Percentiles rank a stretch among this genome's conserved stretches.
Evolutionary conservation across 2,113 vertebrate species (phyloP).

Genomic region (Nibea coibor): DNA sequence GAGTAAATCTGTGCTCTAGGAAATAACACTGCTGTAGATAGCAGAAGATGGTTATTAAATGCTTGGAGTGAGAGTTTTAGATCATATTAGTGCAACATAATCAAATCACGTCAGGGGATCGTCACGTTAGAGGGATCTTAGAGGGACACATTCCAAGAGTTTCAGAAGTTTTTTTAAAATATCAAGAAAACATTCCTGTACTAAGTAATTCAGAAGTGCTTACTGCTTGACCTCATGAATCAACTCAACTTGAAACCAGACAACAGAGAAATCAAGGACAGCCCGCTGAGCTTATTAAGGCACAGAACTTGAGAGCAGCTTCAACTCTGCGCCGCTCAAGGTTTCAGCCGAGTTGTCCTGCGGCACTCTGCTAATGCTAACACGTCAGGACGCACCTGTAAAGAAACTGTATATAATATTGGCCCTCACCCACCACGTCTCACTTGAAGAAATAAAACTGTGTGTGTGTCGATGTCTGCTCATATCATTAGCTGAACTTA

Average conservation of each 20-base stretch:
- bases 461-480: too few species aligned
- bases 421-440: too few species aligned
- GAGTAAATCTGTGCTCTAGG: background rate
- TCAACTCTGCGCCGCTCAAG: too few species aligned
- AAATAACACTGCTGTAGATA: background rate
- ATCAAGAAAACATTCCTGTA: background rate
- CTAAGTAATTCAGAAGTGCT: background rate
- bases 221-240: background rate
- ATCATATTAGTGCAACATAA: background rate
- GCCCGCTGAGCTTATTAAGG: background rate
- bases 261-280: background rate
- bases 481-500: too few species aligned
- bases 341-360: too few species aligned
- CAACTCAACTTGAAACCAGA: background rate
- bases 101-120: background rate
- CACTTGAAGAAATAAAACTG: too few species aligned
- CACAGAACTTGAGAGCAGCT: too few species aligned
- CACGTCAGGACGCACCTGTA: too few species aligned
- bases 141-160: background rate
- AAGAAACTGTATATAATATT: too few species aligned
- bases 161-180: background rate
- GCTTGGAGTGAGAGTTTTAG: too few species aligned
- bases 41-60: background rate
- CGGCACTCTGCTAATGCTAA: too few species aligned
- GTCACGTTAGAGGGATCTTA: background rate